Evolutionary conservation across 92 coral and sea anemone genomes (phyloP).

Genomic region (Phymanthus crucifer): DNA sequence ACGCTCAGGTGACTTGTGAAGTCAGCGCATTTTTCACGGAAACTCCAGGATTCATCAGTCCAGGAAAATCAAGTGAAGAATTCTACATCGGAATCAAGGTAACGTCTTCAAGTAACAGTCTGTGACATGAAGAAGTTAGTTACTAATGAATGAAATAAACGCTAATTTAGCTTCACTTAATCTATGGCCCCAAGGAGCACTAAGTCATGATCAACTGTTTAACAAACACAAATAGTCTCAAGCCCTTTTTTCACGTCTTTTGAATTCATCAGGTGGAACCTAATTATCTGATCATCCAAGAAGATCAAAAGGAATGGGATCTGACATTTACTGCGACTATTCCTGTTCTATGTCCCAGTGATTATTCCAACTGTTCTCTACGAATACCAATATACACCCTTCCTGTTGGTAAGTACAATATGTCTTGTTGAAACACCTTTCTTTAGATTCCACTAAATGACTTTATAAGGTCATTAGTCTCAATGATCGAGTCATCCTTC

Average conservation of each 20-base stretch:
- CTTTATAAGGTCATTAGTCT: no score
- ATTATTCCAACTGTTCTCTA: constrained; percentile 66
- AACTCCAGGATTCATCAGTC: constrained; percentile 61
- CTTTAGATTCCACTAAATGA: no score
- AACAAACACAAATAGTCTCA: no score
- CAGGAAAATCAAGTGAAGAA: constrained; percentile 51
- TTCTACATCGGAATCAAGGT: constrained; percentile 84
- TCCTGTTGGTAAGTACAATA: constrained; percentile 61
- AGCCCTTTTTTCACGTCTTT: no score
- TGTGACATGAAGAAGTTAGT: no score
- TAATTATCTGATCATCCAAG: constrained; percentile 58
- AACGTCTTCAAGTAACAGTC: not conserved
- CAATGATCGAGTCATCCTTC: not conserved
- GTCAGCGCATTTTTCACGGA: constrained; percentile 64
- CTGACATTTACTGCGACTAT: constrained; percentile 68
- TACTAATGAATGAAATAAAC: no score
- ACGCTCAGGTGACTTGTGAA: constrained; percentile 68
- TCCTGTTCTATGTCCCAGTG: constrained; percentile 75
- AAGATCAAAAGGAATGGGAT: constrained; percentile 60
- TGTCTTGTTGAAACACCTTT: not conserved
- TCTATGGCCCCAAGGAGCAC: no score
- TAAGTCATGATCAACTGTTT: no score
- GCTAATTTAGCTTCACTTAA: no score
- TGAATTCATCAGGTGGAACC: constrained; percentile 58
- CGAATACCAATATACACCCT: constrained; percentile 63